Evolutionary conservation across 1,140 invertebrate genomes (phyloP).

Genomic region (Caenorhabditis brenneri): DNA sequence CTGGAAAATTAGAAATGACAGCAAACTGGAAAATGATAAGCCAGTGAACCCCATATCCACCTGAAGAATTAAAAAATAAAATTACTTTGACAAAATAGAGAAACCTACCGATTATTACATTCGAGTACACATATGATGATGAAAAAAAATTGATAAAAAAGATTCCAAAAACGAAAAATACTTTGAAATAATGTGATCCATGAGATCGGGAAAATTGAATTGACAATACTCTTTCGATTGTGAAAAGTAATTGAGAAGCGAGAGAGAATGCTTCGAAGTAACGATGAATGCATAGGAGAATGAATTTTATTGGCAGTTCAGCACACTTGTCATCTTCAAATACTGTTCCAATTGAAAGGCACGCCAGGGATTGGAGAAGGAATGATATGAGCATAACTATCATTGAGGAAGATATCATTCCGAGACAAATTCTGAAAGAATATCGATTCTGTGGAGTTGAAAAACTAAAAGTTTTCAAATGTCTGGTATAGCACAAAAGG

Average conservation of each 20-base stretch:
- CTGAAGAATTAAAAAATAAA: background rate
- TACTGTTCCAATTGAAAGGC: background rate
- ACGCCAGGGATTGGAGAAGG: background rate
- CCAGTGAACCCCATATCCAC: background rate
- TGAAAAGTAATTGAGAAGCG: background rate
- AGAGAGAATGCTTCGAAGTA: background rate
- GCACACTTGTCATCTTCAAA: constrained; percentile 14
- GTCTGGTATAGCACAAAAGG: background rate
- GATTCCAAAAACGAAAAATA: background rate
- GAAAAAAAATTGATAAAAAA: background rate
- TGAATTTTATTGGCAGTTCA: background rate
- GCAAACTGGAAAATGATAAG: background rate
- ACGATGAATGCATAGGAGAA: background rate
- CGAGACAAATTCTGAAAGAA: background rate
- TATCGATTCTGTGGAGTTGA: background rate
- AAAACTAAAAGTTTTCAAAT: too few species aligned
- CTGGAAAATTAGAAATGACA: background rate
- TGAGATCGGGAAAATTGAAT: background rate
- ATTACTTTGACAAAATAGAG: background rate
- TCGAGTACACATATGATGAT: background rate
- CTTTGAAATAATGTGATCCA: background rate
- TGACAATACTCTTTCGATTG: background rate
- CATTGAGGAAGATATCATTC: background rate
- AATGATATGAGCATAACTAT: background rate
- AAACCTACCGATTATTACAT: background rate